These are phyloP conservation scores for Archaeoteleia sp. DNA, from an alignment of 2,888 invertebrate genomes.

Conservation along the genomic window DNA sequence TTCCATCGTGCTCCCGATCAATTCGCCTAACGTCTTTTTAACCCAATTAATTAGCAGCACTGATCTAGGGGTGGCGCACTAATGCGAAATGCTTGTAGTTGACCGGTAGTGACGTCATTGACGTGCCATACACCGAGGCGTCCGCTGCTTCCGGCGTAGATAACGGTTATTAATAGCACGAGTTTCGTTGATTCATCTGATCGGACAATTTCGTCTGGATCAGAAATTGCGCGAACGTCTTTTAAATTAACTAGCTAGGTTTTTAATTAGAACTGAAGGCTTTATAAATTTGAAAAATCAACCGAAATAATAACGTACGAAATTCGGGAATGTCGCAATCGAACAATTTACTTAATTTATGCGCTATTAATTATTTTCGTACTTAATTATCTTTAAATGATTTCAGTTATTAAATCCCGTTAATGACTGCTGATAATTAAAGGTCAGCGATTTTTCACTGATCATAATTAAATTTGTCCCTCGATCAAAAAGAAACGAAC, in stretches of 20 bases:
- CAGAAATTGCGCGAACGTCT: slow-evolving; percentile 7
- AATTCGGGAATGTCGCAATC: no score
- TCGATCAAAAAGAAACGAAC: background rate
- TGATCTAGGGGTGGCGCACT: slow-evolving; percentile 51
- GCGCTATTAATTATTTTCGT: no score
- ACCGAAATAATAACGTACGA: no score
- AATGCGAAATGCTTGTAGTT: slow-evolving; percentile 75
- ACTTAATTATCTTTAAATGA: no score
- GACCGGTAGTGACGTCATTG: slow-evolving; percentile 72
- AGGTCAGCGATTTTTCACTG: no score
- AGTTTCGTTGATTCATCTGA: slow-evolving; percentile 44
- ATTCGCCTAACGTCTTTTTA: slow-evolving; percentile 73
- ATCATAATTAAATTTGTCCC: no score
- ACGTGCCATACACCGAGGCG: slow-evolving; percentile 56
- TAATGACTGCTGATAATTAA: no score
- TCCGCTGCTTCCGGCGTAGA: slow-evolving; percentile 64
- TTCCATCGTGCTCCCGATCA: slow-evolving; percentile 57
- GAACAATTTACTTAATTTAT: no score
- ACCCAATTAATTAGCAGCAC: slow-evolving; percentile 71
- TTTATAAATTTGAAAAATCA: background rate
- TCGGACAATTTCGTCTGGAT: slow-evolving; percentile 19
- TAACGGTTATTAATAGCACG: slow-evolving; percentile 73
- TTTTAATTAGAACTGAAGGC: background rate
- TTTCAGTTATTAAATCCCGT: no score
- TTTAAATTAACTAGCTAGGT: background rate